Evolutionary conservation across 2,888 invertebrate species (phyloP).

Genomic region (Priocnemis perturbator): DNA sequence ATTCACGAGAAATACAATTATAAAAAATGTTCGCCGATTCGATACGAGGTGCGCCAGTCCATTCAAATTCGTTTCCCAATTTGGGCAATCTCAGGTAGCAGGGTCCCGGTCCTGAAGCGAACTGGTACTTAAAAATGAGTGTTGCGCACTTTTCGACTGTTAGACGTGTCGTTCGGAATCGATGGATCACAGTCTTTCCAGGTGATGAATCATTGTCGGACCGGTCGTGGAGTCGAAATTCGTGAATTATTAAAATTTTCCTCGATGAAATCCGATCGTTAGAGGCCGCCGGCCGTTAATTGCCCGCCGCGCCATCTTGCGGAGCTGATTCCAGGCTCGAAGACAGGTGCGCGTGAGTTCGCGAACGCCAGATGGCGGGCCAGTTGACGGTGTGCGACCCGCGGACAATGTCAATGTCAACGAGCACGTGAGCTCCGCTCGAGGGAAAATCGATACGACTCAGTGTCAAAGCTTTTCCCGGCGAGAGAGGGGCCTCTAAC

Average conservation of each 20-base stretch:
- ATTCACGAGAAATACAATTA: too few species aligned
- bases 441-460: slow-evolving; percentile 72
- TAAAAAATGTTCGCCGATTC: too few species aligned
- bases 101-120: too few species aligned
- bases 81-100: too few species aligned
- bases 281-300: not conserved
- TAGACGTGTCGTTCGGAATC: too few species aligned
- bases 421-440: slow-evolving; percentile 69
- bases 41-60: too few species aligned
- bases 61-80: too few species aligned
- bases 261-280: not conserved
- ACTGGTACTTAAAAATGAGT: too few species aligned
- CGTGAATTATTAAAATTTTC: slow-evolving; percentile 2
- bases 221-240: not conserved
- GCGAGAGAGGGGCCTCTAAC: slow-evolving; percentile 29
- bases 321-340: slow-evolving; percentile 52
- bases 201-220: not conserved
- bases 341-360: slow-evolving; percentile 53
- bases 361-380: slow-evolving; percentile 64
- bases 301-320: slow-evolving; percentile 59
- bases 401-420: slow-evolving; percentile 75
- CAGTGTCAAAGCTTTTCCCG: slow-evolving; percentile 61
- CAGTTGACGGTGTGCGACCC: slow-evolving; percentile 50
- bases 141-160: too few species aligned
- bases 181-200: not conserved